Percentiles rank a stretch among this genome's conserved stretches.
Evolutionary conservation across 2,113 vertebrate species (phyloP).

Genomic region (Mus pahari): DNA sequence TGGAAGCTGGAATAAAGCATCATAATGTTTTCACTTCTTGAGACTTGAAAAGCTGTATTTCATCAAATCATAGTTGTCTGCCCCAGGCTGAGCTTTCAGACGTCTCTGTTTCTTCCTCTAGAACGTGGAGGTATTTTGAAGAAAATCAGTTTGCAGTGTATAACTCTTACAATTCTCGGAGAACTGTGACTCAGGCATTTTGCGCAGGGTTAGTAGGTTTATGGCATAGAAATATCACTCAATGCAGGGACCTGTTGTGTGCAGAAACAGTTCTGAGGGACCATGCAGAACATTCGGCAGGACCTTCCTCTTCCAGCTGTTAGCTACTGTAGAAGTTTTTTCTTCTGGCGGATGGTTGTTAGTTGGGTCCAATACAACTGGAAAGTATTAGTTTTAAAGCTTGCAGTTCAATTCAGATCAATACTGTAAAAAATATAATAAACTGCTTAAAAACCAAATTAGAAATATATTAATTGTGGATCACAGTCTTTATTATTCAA

Average conservation of each 20-base stretch:
- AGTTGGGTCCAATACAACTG: not conserved
- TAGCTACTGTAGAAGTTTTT: not conserved
- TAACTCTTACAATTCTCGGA: not conserved
- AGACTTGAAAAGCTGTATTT: not conserved
- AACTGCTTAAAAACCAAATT: not conserved
- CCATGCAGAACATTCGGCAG: fast-evolving
- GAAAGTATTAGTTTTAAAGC: not conserved
- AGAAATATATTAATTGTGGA: not conserved
- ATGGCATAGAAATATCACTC: not conserved
- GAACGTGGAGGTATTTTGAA: not conserved
- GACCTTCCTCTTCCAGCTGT: not conserved
- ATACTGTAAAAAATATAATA: not conserved
- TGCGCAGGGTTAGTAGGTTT: not conserved
- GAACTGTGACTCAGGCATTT: not conserved
- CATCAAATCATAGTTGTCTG: not conserved
- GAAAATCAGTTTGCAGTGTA: not conserved
- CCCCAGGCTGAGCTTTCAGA: not conserved
- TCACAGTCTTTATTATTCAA: not conserved
- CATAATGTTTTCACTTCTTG: not conserved
- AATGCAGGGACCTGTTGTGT: not conserved
- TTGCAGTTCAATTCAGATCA: not conserved
- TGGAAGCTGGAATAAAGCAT: not conserved
- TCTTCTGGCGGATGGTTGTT: not conserved
- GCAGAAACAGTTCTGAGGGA: fast-evolving
- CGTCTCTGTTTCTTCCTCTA: not conserved